Conservation (phyloP, 2,888 invertebrate species). For the Lagria hirta region DNA sequence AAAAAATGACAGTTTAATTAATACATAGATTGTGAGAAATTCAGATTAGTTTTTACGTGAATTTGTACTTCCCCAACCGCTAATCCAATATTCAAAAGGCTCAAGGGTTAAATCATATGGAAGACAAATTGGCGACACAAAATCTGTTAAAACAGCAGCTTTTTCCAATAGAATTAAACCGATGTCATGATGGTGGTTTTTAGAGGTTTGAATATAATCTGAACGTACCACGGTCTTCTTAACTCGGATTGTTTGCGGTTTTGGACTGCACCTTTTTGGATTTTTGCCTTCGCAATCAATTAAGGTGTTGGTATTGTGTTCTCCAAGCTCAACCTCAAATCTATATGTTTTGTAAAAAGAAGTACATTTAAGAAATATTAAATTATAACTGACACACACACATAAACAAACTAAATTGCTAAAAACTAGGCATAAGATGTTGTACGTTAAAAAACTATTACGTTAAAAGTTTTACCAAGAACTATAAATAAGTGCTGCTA, state of each 20-base stretch:
- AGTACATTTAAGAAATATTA: slow-evolving; percentile 23
- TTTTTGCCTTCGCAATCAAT: slow-evolving; percentile 53
- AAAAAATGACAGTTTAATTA: neutral
- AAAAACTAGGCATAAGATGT: no score
- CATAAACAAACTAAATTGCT: no score
- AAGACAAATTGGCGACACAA: slow-evolving; percentile 49
- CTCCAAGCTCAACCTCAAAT: slow-evolving; percentile 52
- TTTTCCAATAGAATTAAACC: slow-evolving; percentile 54
- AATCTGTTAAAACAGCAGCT: slow-evolving; percentile 47
- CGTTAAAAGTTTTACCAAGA: no score
- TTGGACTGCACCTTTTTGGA: slow-evolving; percentile 52
- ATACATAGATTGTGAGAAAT: slow-evolving; percentile 1
- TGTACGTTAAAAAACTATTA: no score
- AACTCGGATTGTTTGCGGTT: slow-evolving; percentile 50
- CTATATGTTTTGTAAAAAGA: slow-evolving; percentile 35
- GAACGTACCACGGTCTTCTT: slow-evolving; percentile 53
- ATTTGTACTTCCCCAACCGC: slow-evolving; percentile 60
- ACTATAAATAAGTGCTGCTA: no score
- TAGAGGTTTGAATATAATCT: slow-evolving; percentile 46
- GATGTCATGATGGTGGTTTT: slow-evolving; percentile 53
- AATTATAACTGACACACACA: no score
- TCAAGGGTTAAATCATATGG: slow-evolving; percentile 19
- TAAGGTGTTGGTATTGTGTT: slow-evolving; percentile 54
- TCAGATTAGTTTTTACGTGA: slow-evolving; percentile 32
- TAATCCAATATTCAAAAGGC: slow-evolving; percentile 43